Evolutionary conservation across 2,888 invertebrate species (phyloP).

Genomic region (Drosophila putrida): DNA sequence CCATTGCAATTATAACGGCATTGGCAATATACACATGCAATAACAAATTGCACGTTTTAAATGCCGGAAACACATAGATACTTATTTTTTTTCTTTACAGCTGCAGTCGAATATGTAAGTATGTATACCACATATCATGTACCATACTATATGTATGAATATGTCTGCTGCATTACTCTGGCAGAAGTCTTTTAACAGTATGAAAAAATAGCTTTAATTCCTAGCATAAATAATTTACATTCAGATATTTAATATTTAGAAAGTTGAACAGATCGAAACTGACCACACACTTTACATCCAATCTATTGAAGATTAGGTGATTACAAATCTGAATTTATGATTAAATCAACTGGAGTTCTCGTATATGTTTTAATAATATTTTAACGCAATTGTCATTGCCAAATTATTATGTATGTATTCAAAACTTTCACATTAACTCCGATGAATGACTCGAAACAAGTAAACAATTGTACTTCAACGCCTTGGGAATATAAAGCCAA

Average conservation of each 20-base stretch:
- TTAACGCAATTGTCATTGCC: too few species aligned
- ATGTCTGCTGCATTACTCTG: neutral
- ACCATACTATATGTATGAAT: neutral
- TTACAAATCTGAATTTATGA: too few species aligned
- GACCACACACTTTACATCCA: too few species aligned
- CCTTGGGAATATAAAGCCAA: neutral
- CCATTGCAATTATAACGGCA: neutral
- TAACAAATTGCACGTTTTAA: conserved; percentile 24
- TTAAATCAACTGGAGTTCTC: too few species aligned
- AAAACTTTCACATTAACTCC: too few species aligned
- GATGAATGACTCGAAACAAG: neutral
- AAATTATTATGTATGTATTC: too few species aligned
- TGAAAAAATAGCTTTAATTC: neutral
- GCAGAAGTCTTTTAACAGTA: neutral
- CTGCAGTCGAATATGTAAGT: neutral
- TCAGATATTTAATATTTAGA: too few species aligned
- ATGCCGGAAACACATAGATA: conserved; percentile 52
- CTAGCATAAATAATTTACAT: too few species aligned
- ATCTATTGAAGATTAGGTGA: too few species aligned
- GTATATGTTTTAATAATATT: too few species aligned
- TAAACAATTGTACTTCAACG: neutral
- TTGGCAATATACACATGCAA: neutral
- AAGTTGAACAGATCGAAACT: too few species aligned
- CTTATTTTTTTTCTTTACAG: conserved; percentile 12
- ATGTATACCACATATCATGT: neutral